Evolutionary conservation across 2,113 vertebrate genomes (phyloP), one percentile per base, ranked within the genome.

Genomic region (Clinocottus analis): DNA sequence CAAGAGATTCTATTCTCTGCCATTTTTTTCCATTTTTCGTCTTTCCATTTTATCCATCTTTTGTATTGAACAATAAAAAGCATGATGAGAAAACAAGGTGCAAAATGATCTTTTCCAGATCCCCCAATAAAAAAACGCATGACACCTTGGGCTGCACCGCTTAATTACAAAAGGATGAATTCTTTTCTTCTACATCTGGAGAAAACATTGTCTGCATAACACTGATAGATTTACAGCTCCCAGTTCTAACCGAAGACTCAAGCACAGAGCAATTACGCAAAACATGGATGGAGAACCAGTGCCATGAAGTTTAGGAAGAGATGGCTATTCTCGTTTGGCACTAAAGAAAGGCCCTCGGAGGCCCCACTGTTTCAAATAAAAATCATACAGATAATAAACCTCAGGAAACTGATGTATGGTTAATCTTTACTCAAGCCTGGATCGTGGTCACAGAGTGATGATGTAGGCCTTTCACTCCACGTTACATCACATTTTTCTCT

Each of bases 131-230:
- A 95, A n/a, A 95, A 94, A 90, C 91, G 89, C 91, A 95, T 93
- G 94, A 95, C 95, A 96, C 94, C 92, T 91, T 90, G 82, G 89
- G 86, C 93, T 91, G 92, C 82, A 93, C 89, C 90, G 89, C 93
- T 95, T 96, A 95, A 96, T 96, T 96, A 95, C 93, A 94, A 94
- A 95, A 93, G 94, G 92, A 95, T 95, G 94, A 94, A 95, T 95
- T 92, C 93, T 92, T 93, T 93, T 93, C 91, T 90, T 93, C 90
- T 93, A 94, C 95, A 95, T 95, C 95, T 95, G 95, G 93, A 91
- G 81, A 93, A 94, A 95, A 93, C 92, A 95, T 95, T 93, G 92
- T 91, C 92, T 89, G 75, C 82, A 90, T 92, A 94, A 93, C 89
- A 87, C 83, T 85, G 90, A 92, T 89, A 93, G 94, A 96, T 96